Evolutionary conservation across 2,797 vertebrate genomes (phyloP), one percentile per base, ranked within the genome.

Genomic region (Tiaroga cobitis): DNA sequence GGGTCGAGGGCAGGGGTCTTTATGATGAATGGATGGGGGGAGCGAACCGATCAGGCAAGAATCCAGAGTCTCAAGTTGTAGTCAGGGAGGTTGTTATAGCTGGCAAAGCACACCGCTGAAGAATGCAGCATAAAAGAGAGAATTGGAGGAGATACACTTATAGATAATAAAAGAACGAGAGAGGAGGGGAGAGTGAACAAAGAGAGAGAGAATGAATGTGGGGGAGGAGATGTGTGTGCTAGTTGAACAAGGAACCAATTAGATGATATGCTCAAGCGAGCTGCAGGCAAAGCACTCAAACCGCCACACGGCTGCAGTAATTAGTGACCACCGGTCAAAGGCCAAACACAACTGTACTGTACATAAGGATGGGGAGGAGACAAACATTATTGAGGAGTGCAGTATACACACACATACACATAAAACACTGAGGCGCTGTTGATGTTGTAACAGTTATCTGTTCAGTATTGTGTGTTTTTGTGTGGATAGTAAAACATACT

Each of bases 271-370:
- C 93, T 94, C 93, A 93, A 94, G 93, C 90, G 93, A 94, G 94
- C 93, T 93, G 89, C 78, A 85, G 86, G 94, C 91, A 81, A 95
- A 92, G 95, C 95, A 94, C 96, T 97, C 96, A 94, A 97, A 97
- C 95, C 96, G 96, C 97, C 96, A 94, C 96, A 94, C 94, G 90
- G 94, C 95, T 94, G 94, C 95, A 96, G 96, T 97, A 97, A 98
- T 98, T 98, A 97, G 97, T 93, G 92, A 95, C 94, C 92, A 89
- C 85, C 86, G 97, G 95, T 97, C 93, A 97, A 95, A 96, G 97
- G 97, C 97, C 94, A 92, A 92, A 94, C 90, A 93, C 94, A 95
- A 93, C 96, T 96, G 96, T 93, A 91, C 94, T 90, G 94, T 90
- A 92, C 94, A 90, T 92, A 95, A 96, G 96, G 94, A 94, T 94